Conservation (phyloP, 1,140 invertebrate genomes). For the Cotesia chilonis region DNA sequence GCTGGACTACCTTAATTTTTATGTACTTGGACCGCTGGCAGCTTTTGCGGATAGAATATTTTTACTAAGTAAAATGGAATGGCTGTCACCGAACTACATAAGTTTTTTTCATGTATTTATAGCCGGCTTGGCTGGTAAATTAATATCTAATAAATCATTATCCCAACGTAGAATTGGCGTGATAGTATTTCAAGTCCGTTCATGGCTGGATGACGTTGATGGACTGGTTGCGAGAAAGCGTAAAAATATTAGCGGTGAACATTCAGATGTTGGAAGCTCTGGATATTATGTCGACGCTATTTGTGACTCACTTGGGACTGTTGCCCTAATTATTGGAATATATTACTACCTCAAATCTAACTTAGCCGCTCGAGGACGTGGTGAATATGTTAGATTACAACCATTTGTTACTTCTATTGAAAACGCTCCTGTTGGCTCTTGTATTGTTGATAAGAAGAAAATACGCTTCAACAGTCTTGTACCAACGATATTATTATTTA, state of each 20-base stretch:
- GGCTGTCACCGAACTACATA: constrained; percentile 81
- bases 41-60: constrained; percentile 72
- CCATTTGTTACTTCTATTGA: constrained; percentile 64
- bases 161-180: constrained; percentile 74
- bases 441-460: constrained; percentile 68
- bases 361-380: constrained; percentile 69
- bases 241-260: constrained; percentile 75
- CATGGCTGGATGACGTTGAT: constrained; percentile 82
- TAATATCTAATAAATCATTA: constrained; percentile 74
- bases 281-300: constrained; percentile 80
- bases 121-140: constrained; percentile 74
- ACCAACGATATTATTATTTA: constrained; percentile 73
- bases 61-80: constrained; percentile 70
- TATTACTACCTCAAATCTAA: constrained; percentile 74
- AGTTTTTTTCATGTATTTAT: constrained; percentile 78
- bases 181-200: constrained; percentile 77
- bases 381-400: constrained; percentile 71
- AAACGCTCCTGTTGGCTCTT: constrained; percentile 53
- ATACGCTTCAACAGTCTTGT: constrained; percentile 70
- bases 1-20: constrained; percentile 80
- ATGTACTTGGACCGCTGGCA: constrained; percentile 77
- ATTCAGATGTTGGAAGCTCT: constrained; percentile 74
- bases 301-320: constrained; percentile 77
- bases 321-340: constrained; percentile 73
- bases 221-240: constrained; percentile 78